Base-by-base conservation (phyloP, 2,888 invertebrate species). In the Dryomyza anilis region DNA sequence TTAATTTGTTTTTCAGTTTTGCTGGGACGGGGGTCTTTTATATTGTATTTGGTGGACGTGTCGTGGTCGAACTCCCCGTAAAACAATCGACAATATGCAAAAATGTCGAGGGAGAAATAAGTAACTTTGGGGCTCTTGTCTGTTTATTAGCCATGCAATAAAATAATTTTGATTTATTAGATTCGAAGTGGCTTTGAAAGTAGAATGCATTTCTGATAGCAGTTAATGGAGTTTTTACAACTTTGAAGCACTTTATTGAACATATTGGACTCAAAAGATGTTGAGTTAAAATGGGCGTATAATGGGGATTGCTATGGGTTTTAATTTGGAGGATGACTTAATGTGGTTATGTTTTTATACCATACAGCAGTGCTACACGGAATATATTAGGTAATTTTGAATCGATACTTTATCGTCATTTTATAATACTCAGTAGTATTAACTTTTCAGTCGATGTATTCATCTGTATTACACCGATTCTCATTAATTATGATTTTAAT, bases 131-230 rank as follows among this genome's bases (percentile, higher is more conserved):
- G 16, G 29, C 14, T 29, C 59, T 52, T 45, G 61, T 66, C 68
- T 70, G 66, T 74, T 77, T 73, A 77, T 76, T 78, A 73, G 73
- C 74, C 72, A 71, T 75, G n/a, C n/a, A n/a, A 73, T 74, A 74
- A 72, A 70, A 63, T 50, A 48, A 59, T 67, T 76, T 71, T 77
- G 77, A 78, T 78, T 78, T 74, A 76, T 77, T 71, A 67, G 71
- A 72, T 75, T 76, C 73, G 69, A 74, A 25, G 50, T 25, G 50
- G 23, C 25, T 50, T 21, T 21, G 36, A 33, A 21, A 36, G 23
- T 71, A 70, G 62, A 78, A 76, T 78, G 78, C 78, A 76, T 76
- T 76, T 78, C 75, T 74, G 74, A 78, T 78, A 77, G 74, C 76
- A 76, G 73, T 74, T 76, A 78, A 78, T 77, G 77, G 75, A 74